These are phyloP conservation scores for Nymphicus hollandicus DNA, from an alignment of 2,113 vertebrate species.

Conservation along the genomic window DNA sequence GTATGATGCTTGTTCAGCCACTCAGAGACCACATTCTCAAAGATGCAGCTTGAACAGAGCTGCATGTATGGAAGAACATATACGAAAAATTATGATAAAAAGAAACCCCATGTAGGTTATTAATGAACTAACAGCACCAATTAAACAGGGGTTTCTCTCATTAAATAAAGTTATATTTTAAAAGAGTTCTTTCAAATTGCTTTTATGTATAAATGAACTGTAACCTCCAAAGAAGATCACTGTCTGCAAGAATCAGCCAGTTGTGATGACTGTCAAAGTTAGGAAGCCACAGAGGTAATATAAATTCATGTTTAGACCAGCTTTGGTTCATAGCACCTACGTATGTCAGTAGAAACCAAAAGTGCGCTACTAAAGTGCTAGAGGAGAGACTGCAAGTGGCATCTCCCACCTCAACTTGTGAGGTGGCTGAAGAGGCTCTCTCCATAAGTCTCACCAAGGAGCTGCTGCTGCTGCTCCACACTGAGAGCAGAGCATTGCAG, in stretches of 20 bases:
- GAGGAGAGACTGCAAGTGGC: background rate
- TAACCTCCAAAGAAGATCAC: background rate
- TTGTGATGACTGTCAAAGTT: background rate
- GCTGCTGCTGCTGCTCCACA: background rate
- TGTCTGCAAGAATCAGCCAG: background rate
- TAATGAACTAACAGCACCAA: background rate
- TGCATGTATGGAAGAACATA: background rate
- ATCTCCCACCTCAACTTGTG: background rate
- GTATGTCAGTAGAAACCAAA: background rate
- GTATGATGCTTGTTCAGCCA: background rate
- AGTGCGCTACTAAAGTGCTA: background rate
- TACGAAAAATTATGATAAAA: background rate
- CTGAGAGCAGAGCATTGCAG: background rate
- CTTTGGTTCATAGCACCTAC: background rate
- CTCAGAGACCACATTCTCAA: background rate
- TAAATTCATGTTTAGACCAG: background rate
- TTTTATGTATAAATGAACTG: background rate
- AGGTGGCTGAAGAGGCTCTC: background rate
- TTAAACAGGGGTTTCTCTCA: background rate
- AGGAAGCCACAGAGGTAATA: background rate
- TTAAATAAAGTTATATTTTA: background rate
- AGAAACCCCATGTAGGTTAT: background rate
- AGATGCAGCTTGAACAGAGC: background rate
- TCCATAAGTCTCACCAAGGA: background rate
- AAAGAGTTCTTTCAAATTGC: background rate